A percentile compares a stretch with the other conserved stretches of the same genome.
These are phyloP conservation scores for Himantopus leucocephalus DNA, from an alignment of 2,113 vertebrate species.

Conservation along the genomic window DNA sequence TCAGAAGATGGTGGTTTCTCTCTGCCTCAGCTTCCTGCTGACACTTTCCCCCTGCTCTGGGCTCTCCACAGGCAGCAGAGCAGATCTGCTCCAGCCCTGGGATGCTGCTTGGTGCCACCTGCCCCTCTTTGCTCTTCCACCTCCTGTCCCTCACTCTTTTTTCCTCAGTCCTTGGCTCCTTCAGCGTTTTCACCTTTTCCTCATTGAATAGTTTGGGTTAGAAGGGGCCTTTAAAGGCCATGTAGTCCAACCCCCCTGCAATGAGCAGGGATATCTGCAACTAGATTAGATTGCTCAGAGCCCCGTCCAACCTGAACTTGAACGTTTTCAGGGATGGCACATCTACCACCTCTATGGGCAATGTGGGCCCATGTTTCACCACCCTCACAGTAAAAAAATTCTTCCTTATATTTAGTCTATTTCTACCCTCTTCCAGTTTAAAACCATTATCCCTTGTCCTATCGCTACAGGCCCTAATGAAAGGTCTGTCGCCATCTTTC, in stretches of 20 bases:
- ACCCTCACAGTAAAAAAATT: not conserved
- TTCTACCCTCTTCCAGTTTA: not conserved
- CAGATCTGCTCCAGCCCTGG: not conserved
- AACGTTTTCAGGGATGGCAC: not conserved
- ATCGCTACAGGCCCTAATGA: not conserved
- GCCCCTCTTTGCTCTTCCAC: not conserved
- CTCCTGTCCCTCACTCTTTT: not conserved
- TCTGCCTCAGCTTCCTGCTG: accelerated
- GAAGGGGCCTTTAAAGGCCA: not conserved
- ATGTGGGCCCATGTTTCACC: not conserved
- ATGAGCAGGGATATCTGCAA: not conserved
- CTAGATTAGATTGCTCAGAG: not conserved
- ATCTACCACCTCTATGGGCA: not conserved
- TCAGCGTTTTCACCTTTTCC: not conserved
- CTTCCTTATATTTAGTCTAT: not conserved
- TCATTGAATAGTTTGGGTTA: not conserved
- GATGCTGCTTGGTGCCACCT: accelerated
- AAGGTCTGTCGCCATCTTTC: not conserved
- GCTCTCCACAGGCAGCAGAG: accelerated
- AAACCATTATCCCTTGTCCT: not conserved
- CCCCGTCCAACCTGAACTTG: not conserved
- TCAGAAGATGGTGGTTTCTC: not conserved
- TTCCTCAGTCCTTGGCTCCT: not conserved
- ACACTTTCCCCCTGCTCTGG: not conserved
- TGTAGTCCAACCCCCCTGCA: not conserved